Evolutionary conservation across 2,797 vertebrate genomes (phyloP), one percentile per base, ranked within the genome.

Genomic region (Avahi laniger): DNA sequence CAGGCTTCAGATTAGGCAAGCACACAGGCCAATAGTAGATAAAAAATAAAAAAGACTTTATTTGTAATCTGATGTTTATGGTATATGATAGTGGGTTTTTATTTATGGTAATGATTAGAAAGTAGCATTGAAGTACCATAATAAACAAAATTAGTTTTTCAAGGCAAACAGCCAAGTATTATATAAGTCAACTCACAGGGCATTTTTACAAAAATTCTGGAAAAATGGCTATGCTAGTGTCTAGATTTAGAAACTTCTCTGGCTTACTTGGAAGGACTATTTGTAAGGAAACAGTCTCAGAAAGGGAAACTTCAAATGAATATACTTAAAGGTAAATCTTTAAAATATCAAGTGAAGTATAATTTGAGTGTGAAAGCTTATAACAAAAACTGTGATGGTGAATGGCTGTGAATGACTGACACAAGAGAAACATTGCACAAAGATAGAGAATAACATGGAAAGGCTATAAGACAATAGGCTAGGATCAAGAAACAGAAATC

Each of bases 181-280:
- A 75, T 33, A 35, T 84, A 95, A 96, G 13, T 46, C 57, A 63
- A 52, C 13, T 80, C 73, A 54, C 67, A 94, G 83, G 38, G 22
- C 35, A 9, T 76, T 43, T 85, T 93, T 75, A 52, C 15, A 83
- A 89, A 93, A 93, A 61, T 84, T 89, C 79, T 82, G 24, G 59
- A 76, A 91, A 95, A 93, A 92, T 38, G 84, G 59, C 63, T 85
- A 48, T 6, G 35, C 33, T 90, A 81, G 30, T 78, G 96, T 96
- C 38, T 80, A 96, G 86, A 82, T 79, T 83, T 97, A 96, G 94
- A 98, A 98, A 97, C 87, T 96, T 94, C 52, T 84, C 89, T 97
- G 96, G 67, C 79, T 98, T 96, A 87, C 92, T 96, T 97, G 93
- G 91, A 97, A 92, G 87, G 72, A 91, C 89, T 96, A 1, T 80